phyloP scores from a whole-genome alignment of 2,113 vertebrate genomes.

The Nicator chloris region DNA sequence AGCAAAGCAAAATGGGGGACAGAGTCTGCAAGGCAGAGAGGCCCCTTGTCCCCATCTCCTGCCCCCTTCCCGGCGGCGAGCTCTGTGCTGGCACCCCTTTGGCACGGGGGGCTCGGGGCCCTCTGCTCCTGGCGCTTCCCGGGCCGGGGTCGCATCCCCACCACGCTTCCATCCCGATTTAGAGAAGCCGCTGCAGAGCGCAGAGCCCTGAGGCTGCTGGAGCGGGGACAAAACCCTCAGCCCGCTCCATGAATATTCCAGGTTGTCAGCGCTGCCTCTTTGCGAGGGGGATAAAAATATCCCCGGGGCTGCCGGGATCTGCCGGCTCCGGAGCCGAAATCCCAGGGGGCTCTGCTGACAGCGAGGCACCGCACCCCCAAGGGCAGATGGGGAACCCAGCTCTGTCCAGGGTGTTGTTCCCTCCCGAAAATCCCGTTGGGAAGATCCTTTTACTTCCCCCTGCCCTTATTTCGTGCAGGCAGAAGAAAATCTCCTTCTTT shows the following conservation, averaged over 20 bases:
- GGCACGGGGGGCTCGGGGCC: accelerated
- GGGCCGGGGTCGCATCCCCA: not conserved
- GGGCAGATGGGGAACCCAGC: not conserved
- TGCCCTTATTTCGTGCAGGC: not conserved
- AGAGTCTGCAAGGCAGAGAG: not conserved
- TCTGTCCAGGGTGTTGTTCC: not conserved
- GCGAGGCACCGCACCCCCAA: not conserved
- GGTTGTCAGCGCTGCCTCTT: not conserved
- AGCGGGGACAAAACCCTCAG: not conserved
- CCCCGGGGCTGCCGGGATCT: not conserved
- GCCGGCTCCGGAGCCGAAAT: not conserved
- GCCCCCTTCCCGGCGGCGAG: not conserved
- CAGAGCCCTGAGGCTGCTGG: not conserved
- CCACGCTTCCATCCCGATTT: not conserved
- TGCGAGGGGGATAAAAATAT: conserved; percentile 41
- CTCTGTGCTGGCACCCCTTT: accelerated
- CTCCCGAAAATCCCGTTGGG: not conserved
- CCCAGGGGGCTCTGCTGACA: not conserved
- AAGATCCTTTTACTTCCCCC: not conserved
- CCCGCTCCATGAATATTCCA: not conserved
- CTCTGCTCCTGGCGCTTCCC: not conserved
- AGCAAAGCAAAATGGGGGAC: not conserved
- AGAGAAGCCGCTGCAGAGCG: not conserved
- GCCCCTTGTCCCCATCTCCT: not conserved
- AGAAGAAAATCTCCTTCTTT: not conserved